Evolutionary conservation across 2,113 vertebrate genomes (phyloP), one percentile per base, ranked within the genome.

Genomic region (Carlito syrichta): DNA sequence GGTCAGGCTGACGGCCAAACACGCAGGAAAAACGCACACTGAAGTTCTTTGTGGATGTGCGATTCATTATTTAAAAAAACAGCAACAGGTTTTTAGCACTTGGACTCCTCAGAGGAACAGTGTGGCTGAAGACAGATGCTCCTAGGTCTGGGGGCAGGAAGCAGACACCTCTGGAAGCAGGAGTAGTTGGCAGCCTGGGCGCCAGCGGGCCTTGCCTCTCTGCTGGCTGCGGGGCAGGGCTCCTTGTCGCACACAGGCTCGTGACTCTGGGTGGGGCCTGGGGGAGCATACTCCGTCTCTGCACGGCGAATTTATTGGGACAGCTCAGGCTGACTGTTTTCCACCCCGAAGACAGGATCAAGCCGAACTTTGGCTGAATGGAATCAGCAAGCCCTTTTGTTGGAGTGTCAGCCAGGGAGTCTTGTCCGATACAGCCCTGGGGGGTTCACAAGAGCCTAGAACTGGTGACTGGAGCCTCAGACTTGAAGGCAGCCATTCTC

Each of bases 191-290:
- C 32, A 1, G 1, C 52, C 12, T 6, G 1, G 43, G 50, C 0
- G 12, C 8, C 0, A 17, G 16, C 56, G 56, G 84, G 38, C 25
- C 16, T 19, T 4, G 22, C 52, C 35, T 5, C 38, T 66, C 38
- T 0, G 0, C 30, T 68, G 32, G 3, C 43, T 2, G 38, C 48
- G 27, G 25, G 7, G 20, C 17, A 6, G 62, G 0, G 0, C 30
- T 43, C 78, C 63, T 35, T 20, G 12, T 71, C 58, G n/a, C n/a
- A 27, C 32, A 30, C 38, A 20, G 77, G 30, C 58, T 69, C 35
- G 30, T 19, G 50, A 2, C 14, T 45, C 71, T 45, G 56, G 1
- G 7, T 23, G 86, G n/a, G 45, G 38, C 43, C 5, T 13, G 3
- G 9, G 17, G 20, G 85, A 5, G 17, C 32, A 0, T n/a, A n/a